These are phyloP conservation scores for Epinephelus moara DNA, from an alignment of 2,113 vertebrate species.

Conservation along the genomic window DNA sequence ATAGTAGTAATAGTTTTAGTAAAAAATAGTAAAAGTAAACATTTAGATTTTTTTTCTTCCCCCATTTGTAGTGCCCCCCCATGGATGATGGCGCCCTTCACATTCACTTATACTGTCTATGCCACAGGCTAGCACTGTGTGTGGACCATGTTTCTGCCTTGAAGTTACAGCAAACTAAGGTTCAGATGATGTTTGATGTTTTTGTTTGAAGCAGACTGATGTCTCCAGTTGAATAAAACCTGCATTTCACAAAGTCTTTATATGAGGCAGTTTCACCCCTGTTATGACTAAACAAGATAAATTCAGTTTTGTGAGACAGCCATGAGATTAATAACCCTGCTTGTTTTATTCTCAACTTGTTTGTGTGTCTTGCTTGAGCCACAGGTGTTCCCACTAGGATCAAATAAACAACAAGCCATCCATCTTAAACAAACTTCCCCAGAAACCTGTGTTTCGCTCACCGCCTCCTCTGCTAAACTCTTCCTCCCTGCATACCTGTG, in stretches of 20 bases:
- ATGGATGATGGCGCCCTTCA: too few species aligned
- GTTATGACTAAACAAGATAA: slow-evolving; percentile 7
- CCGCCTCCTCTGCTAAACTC: slow-evolving; percentile 7
- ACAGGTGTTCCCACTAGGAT: slow-evolving; percentile 49
- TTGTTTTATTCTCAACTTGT: slow-evolving; percentile 37
- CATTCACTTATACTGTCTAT: too few species aligned
- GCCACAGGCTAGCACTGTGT: too few species aligned
- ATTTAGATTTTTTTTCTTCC: too few species aligned
- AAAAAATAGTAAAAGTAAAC: too few species aligned
- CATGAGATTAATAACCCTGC: slow-evolving; percentile 41
- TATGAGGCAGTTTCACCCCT: not conserved
- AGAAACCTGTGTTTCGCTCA: slow-evolving; percentile 4
- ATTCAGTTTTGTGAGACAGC: slow-evolving; percentile 6
- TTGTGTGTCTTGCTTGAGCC: slow-evolving; percentile 28
- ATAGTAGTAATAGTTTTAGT: too few species aligned
- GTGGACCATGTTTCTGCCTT: too few species aligned
- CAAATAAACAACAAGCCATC: slow-evolving; percentile 46
- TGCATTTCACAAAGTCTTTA: not conserved
- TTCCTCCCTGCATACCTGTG: slow-evolving; percentile 44
- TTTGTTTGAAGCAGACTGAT: not conserved
- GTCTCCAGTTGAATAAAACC: slow-evolving; percentile 4
- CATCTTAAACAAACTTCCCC: slow-evolving; percentile 37
- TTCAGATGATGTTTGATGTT: not conserved
- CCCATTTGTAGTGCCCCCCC: too few species aligned
- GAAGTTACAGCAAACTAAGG: slow-evolving; percentile 1